Conservation (phyloP, 2,888 invertebrate species). For the Calliopum simillimum region DNA sequence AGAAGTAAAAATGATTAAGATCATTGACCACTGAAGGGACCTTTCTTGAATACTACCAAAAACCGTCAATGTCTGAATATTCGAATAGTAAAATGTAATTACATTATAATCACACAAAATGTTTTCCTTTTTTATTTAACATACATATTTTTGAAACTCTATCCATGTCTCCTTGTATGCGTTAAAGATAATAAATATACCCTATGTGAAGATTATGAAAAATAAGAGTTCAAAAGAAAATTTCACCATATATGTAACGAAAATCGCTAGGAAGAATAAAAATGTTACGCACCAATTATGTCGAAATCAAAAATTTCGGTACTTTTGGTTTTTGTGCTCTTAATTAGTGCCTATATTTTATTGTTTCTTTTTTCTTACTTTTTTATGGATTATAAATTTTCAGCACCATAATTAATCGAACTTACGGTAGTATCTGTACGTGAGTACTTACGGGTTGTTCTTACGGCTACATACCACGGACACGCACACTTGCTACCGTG, state of each 20-base stretch:
- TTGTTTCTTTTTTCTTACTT: not conserved
- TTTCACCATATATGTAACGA: not conserved
- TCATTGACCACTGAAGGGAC: not conserved
- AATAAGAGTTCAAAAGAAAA: too few species aligned
- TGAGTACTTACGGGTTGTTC: not conserved
- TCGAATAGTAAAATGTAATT: too few species aligned
- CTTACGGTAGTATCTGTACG: not conserved
- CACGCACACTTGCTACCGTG: conserved; percentile 16
- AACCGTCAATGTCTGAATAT: too few species aligned
- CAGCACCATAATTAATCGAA: conserved; percentile 30
- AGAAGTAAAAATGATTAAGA: too few species aligned
- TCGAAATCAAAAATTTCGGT: conserved; percentile 56
- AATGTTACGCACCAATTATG: conserved; percentile 42
- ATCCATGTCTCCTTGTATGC: too few species aligned
- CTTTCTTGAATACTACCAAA: too few species aligned
- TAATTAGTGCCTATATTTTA: too few species aligned
- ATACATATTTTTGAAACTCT: too few species aligned
- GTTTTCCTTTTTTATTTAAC: too few species aligned
- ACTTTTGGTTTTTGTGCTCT: conserved; percentile 53
- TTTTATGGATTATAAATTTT: conserved; percentile 17
- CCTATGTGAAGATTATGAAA: too few species aligned
- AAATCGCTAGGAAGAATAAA: not conserved
- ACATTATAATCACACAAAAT: too few species aligned
- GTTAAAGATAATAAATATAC: too few species aligned
- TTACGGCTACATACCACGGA: conserved; percentile 16